Conservation (phyloP, 2,113 vertebrate species). For the Pterocles burchelli region DNA sequence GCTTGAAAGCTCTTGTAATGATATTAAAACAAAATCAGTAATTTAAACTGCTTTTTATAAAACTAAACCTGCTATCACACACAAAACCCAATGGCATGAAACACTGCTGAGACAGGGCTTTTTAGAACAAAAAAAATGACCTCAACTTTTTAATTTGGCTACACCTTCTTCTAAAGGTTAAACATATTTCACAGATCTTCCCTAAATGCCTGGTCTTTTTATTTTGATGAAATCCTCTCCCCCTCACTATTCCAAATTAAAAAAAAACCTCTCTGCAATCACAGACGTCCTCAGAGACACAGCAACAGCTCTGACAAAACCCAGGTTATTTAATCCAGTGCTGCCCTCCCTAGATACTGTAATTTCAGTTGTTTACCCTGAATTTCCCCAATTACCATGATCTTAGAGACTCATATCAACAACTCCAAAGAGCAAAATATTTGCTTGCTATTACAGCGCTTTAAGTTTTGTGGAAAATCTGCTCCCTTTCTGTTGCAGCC, state of each 20-base stretch:
- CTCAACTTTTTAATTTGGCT: background rate
- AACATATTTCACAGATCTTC: background rate
- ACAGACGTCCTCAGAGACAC: background rate
- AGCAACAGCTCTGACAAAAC: background rate
- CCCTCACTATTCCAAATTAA: background rate
- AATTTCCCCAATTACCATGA: background rate
- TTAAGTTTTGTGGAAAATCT: background rate
- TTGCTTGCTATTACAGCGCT: background rate
- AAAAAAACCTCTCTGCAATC: background rate
- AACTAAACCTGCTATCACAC: background rate
- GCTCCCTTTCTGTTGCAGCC: background rate
- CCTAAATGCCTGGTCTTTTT: background rate
- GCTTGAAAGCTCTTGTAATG: background rate
- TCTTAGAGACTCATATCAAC: background rate
- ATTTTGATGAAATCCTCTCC: background rate
- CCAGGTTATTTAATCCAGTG: background rate
- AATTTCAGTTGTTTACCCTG: background rate
- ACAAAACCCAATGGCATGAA: background rate
- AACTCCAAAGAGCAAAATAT: background rate
- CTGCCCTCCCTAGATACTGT: background rate
- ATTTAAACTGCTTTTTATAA: background rate
- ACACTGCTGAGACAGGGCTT: rapidly evolving
- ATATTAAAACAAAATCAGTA: background rate
- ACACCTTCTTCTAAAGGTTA: background rate
- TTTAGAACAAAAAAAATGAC: background rate